These are phyloP conservation scores for Laothoe populi DNA, from an alignment of 2,888 invertebrate genomes.

Conservation along the genomic window DNA sequence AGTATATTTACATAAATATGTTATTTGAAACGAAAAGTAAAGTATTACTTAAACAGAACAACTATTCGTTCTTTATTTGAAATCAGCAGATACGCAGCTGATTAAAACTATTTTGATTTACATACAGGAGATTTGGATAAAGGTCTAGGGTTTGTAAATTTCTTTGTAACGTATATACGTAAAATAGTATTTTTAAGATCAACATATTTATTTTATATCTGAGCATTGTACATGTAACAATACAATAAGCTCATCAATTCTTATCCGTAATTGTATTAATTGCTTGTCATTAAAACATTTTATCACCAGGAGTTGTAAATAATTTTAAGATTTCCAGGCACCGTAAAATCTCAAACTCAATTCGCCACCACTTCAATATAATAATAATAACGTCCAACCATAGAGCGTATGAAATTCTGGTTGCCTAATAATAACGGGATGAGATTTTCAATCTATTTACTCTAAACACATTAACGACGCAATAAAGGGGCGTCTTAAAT, in stretches of 20 bases:
- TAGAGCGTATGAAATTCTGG: slow-evolving; percentile 11
- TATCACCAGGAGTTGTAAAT: too few relatives aligned
- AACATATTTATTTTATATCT: too few relatives aligned
- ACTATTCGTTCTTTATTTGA: neutral
- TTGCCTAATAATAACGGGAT: slow-evolving; percentile 23
- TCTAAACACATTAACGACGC: slow-evolving; percentile 41
- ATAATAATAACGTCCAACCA: slow-evolving; percentile 8
- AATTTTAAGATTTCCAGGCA: too few relatives aligned
- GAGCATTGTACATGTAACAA: too few relatives aligned
- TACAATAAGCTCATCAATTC: too few relatives aligned
- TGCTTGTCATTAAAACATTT: too few relatives aligned
- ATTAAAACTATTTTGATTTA: neutral
- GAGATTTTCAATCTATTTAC: slow-evolving; percentile 39
- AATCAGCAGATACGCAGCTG: neutral
- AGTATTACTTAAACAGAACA: neutral
- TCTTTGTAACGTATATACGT: neutral
- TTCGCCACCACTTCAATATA: neutral
- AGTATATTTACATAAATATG: neutral
- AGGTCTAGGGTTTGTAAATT: neutral
- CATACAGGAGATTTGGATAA: neutral
- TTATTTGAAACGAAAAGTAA: neutral
- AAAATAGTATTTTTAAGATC: too few relatives aligned
- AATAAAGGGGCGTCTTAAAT: slow-evolving; percentile 33
- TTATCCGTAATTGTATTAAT: too few relatives aligned
- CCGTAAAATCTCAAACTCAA: neutral